Base-by-base conservation (phyloP, 2,888 invertebrate species). In the Dioctria linearis region DNA sequence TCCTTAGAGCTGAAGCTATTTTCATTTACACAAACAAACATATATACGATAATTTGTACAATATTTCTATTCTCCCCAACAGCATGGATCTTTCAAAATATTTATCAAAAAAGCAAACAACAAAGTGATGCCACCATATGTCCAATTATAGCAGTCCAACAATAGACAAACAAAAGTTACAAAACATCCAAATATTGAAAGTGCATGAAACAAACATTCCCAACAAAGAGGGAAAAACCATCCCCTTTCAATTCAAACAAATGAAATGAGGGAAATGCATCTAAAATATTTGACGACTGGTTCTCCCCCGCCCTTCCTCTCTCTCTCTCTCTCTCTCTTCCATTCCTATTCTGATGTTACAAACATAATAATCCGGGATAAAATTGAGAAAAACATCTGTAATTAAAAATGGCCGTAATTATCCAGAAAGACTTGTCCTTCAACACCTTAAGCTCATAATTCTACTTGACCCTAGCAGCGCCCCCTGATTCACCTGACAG, bases 171-270 rank as follows among this genome's bases (percentile, higher is more conserved):
- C 51, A 71, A n/a, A 6, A 11, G 5, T 11, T 39, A 51, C n/a
- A 39, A 37, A 63, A 25, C 8, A 9, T 8, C 11, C 4, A 63
- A 63, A 63, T 63, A 40, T 63, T 5, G 54, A 54, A 54, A 54
- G 54, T 54, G 54, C 54, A 54, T 11, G 54, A 11, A 11, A 8
- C 54, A 11, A 54, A 11, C 54, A 46, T 54, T 25, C 25, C 25
- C 25, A 25, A 25, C 4, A 54, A 54, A 42, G 39, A 57, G 51
- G 73, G 73, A 13, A 49, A 25, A 25, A 25, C 5, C 57, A 66
- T 67, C 78, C 78, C 76, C 78, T 78, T 54, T 42, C 54, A 54
- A 54, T 54, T 46, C 51, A 57, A 73, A 57, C 25, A 42, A 25
- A 42, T n/a, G 42, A 6, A 25, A 25, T 5, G 39, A 11, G 54